These are phyloP conservation scores for Drosophila pectinifera DNA, from an alignment of 1,140 invertebrate genomes.

Conservation along the genomic window DNA sequence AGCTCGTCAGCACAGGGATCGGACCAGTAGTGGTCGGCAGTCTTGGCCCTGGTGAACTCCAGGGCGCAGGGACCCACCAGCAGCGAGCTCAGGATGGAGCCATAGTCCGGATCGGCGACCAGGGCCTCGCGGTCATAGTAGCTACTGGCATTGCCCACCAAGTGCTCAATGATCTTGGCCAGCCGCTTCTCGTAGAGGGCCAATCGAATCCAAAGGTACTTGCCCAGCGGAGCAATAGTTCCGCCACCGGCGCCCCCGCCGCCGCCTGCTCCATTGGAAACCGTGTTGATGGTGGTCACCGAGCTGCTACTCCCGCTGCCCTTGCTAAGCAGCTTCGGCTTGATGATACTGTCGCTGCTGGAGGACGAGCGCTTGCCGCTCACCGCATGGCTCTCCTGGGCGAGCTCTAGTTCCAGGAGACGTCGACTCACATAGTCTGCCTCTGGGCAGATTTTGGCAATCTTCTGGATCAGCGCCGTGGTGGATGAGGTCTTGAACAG, in stretches of 20 bases:
- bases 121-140: conserved; percentile 96
- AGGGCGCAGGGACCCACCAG: conserved; percentile 96
- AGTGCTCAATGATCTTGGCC: conserved; percentile 93
- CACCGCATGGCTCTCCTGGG: conserved; percentile 88
- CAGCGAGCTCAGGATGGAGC: conserved; percentile 95
- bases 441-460: conserved; percentile 90
- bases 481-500: conserved; percentile 96
- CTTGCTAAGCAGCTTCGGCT: conserved; percentile 87
- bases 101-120: conserved; percentile 95
- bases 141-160: conserved; percentile 91
- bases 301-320: conserved; percentile 86
- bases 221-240: conserved; percentile 46
- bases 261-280: conserved; percentile 63
- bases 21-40: conserved; percentile 95
- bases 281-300: conserved; percentile 83
- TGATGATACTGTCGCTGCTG: conserved; percentile 90
- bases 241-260: conserved; percentile 24
- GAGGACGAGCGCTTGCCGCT: conserved; percentile 91
- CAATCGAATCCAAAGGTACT: conserved; percentile 95
- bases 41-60: conserved; percentile 95
- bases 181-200: conserved; percentile 95
- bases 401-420: conserved; percentile 89
- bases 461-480: conserved; percentile 95
- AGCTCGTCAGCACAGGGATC: conserved; percentile 96
- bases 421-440: conserved; percentile 91